A percentile compares a stretch with the other conserved stretches of the same genome.
Conservation (phyloP, 1,140 invertebrate genomes). For the Aradophagus sp. region DNA sequence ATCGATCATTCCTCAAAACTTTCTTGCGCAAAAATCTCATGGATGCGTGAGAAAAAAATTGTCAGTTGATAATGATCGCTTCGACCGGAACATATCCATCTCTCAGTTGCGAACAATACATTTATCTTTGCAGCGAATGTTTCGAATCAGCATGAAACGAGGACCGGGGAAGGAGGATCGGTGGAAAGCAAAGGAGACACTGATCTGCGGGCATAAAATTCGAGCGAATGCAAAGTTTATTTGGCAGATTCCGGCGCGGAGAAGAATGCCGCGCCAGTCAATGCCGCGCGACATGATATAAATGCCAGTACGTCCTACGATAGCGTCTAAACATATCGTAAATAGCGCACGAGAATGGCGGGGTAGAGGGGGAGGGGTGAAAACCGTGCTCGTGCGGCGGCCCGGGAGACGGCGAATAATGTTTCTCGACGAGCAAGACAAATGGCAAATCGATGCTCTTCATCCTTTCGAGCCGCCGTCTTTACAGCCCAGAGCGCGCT, state of each 20-base stretch:
- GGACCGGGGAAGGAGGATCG: too few species aligned
- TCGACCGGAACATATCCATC: too few species aligned
- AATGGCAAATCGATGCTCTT: constrained; percentile 70
- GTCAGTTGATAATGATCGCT: too few species aligned
- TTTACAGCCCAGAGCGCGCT: constrained; percentile 8
- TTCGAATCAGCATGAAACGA: too few species aligned
- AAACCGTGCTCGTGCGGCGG: constrained; percentile 23
- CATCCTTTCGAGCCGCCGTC: constrained; percentile 41
- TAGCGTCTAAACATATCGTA: constrained; percentile 44
- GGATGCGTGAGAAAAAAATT: too few species aligned
- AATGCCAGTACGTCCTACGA: constrained; percentile 27
- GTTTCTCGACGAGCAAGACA: constrained; percentile 64
- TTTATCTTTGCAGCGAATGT: too few species aligned
- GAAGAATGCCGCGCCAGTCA: constrained; percentile 20
- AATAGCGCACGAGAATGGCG: too few species aligned
- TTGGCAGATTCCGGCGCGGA: constrained; percentile 17
- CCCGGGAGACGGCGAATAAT: constrained; percentile 58
- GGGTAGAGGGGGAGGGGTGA: too few species aligned
- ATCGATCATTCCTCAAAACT: too few species aligned
- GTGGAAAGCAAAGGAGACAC: too few species aligned
- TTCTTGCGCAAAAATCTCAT: too few species aligned
- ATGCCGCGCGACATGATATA: constrained; percentile 46
- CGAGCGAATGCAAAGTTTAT: constrained; percentile 25
- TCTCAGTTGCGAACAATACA: too few species aligned
- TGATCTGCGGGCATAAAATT: constrained; percentile 9